These are phyloP conservation scores for Eledone cirrhosa DNA, from an alignment of 2,888 invertebrate genomes.

Conservation along the genomic window DNA sequence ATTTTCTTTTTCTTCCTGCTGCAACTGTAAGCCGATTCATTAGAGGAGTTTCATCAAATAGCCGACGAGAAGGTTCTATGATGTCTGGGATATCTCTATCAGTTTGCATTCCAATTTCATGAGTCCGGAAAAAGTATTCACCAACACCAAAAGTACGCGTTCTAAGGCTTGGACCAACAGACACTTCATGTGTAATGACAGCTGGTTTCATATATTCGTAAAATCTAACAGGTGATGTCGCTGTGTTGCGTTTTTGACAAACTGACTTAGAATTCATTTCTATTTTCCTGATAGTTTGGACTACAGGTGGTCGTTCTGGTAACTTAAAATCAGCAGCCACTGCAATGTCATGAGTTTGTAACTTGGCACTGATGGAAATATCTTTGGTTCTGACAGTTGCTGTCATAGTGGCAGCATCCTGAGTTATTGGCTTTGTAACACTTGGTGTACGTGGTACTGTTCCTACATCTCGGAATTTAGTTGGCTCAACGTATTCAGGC, in stretches of 20 bases:
- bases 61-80: slow-evolving; percentile 11
- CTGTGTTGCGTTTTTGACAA: neutral
- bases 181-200: slow-evolving; percentile 16
- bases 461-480: slow-evolving; percentile 14
- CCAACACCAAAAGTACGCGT: slow-evolving; percentile 21
- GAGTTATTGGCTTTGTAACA: slow-evolving; percentile 6
- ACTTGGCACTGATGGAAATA: slow-evolving; percentile 14
- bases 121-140: slow-evolving; percentile 15
- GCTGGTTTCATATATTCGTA: slow-evolving; percentile 27
- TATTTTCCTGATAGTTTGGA: neutral
- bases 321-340: slow-evolving; percentile 4
- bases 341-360: slow-evolving; percentile 13
- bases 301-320: slow-evolving; percentile 12
- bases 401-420: slow-evolving; percentile 21
- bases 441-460: slow-evolving; percentile 23
- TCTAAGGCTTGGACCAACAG: slow-evolving; percentile 21
- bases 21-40: slow-evolving; percentile 16
- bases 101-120: slow-evolving; percentile 22
- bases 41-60: slow-evolving; percentile 2
- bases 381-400: neutral
- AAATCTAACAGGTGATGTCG: slow-evolving; percentile 18
- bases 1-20: slow-evolving; percentile 19
- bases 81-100: slow-evolving; percentile 20
- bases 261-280: no score
- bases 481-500: neutral